Evolutionary conservation across 2,113 vertebrate genomes (phyloP).

Genomic region (Anser brachyrhynchus): DNA sequence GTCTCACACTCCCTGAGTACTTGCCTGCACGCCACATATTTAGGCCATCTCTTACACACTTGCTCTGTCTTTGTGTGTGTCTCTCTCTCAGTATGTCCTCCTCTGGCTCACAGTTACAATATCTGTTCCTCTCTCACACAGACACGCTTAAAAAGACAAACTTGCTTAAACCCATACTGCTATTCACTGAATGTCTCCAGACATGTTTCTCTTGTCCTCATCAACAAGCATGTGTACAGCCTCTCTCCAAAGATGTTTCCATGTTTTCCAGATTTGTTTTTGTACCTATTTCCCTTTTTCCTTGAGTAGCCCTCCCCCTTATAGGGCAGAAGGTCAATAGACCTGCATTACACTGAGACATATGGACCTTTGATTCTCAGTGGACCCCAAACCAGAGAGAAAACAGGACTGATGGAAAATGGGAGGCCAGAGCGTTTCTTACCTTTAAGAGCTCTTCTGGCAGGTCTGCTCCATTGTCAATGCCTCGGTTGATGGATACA

Average conservation of each 20-base stretch:
- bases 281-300: background rate
- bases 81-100: background rate
- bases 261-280: background rate
- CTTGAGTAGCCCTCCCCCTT: background rate
- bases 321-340: background rate
- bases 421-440: background rate
- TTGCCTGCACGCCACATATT: background rate
- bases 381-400: background rate
- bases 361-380: background rate
- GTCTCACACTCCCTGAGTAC: background rate
- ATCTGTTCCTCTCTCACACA: background rate
- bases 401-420: background rate
- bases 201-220: background rate
- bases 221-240: background rate
- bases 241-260: background rate
- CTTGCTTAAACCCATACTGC: background rate
- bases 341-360: background rate
- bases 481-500: conserved; percentile 91
- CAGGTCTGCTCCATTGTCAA: conserved; percentile 88
- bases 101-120: background rate
- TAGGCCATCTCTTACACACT: background rate
- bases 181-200: background rate
- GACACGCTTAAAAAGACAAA: background rate
- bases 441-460: conserved; percentile 88
- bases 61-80: background rate